Conservation (phyloP, 2,888 invertebrate species). For the Heteromyza rotundicornis region DNA sequence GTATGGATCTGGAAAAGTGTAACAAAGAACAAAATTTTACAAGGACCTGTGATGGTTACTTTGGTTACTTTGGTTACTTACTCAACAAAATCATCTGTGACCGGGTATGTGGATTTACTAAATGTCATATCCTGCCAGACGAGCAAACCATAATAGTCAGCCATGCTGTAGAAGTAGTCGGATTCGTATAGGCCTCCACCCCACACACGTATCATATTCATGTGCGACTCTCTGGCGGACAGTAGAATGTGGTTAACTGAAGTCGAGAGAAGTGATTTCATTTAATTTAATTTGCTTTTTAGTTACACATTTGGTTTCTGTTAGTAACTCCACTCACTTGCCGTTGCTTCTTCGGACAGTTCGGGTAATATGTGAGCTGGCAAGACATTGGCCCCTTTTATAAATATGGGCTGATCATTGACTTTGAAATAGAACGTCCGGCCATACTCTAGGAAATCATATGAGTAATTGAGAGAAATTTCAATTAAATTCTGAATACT, state of each 20-base stretch:
- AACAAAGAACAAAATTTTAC: neutral
- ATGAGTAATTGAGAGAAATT: slow-evolving; percentile 7
- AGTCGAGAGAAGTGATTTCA: slow-evolving; percentile 2
- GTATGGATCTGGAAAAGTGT: slow-evolving; percentile 67
- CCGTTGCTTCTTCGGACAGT: slow-evolving; percentile 65
- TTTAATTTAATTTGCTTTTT: neutral
- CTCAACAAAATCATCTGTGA: slow-evolving; percentile 71
- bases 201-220: slow-evolving; percentile 95
- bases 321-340: slow-evolving; percentile 57
- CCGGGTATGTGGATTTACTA: slow-evolving; percentile 91
- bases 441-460: slow-evolving; percentile 64
- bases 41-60: neutral
- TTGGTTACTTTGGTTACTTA: slow-evolving; percentile 45
- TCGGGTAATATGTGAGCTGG: slow-evolving; percentile 86
- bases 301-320: too few relatives aligned
- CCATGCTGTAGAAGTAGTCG: slow-evolving; percentile 84
- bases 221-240: slow-evolving; percentile 77
- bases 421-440: slow-evolving; percentile 85
- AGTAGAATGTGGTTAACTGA: slow-evolving; percentile 70
- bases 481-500: slow-evolving; percentile 5
- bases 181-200: slow-evolving; percentile 95
- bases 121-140: slow-evolving; percentile 99
- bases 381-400: slow-evolving; percentile 94
- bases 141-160: slow-evolving; percentile 88
- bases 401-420: slow-evolving; percentile 84